Evolutionary conservation across 1,140 invertebrate species (phyloP).

Genomic region (Lepidostoma basale): DNA sequence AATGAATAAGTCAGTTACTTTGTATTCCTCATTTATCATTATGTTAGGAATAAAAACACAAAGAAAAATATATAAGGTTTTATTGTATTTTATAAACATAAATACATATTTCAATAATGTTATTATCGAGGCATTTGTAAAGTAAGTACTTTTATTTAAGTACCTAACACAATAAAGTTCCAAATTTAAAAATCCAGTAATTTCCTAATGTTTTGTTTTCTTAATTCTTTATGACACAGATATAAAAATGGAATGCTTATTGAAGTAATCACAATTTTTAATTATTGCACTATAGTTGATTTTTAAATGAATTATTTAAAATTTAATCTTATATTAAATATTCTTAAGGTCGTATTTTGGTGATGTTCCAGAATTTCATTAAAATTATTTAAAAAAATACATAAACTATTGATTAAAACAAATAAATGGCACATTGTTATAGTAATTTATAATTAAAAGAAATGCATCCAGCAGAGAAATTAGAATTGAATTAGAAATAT

Average conservation of each 20-base stretch:
- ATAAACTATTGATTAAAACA: not conserved
- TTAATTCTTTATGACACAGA: not conserved
- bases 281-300: not conserved
- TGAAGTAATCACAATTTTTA: not conserved
- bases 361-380: constrained; percentile 46
- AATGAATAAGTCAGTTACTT: too few relatives aligned
- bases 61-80: too few relatives aligned
- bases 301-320: constrained; percentile 1
- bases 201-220: not conserved
- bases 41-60: too few relatives aligned
- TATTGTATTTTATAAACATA: too few relatives aligned
- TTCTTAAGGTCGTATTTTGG: constrained; percentile 9
- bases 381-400: constrained; percentile 19
- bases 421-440: constrained; percentile 4
- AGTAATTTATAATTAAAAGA: not conserved
- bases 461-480: not conserved
- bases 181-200: not conserved
- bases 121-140: too few relatives aligned
- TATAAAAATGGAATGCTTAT: not conserved
- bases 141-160: too few relatives aligned
- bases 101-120: too few relatives aligned
- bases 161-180: too few relatives aligned
- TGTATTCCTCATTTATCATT: too few relatives aligned
- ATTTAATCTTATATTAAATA: not conserved
- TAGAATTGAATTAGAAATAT: not conserved